These are phyloP conservation scores for Antheraea assamensis DNA, from an alignment of 2,888 invertebrate genomes.

Conservation along the genomic window DNA sequence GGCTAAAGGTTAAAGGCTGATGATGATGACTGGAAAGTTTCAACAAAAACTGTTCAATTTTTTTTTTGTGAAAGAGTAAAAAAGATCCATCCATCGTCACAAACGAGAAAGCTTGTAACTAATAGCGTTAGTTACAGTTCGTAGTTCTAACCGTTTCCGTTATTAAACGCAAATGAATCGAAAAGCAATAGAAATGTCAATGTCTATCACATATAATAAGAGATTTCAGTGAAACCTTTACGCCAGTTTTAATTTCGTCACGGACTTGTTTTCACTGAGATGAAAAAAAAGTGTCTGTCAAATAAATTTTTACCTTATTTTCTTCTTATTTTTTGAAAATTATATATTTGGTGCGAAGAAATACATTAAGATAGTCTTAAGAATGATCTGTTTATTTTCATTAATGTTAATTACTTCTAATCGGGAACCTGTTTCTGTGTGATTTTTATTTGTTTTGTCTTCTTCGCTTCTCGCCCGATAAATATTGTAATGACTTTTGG, in stretches of 20 bases:
- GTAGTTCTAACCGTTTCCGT: not conserved
- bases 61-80: no score
- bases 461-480: not conserved
- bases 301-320: slow-evolving; percentile 26
- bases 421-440: not conserved
- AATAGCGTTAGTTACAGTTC: no score
- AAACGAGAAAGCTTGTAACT: no score
- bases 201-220: slow-evolving; percentile 22
- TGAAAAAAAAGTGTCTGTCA: slow-evolving; percentile 24
- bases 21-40: no score
- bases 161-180: not conserved
- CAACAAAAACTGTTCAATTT: no score
- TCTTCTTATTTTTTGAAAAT: slow-evolving; percentile 15
- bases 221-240: slow-evolving; percentile 21
- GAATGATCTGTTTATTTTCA: not conserved
- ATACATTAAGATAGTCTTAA: not conserved
- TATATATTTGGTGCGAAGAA: slow-evolving; percentile 14
- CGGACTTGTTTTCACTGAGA: slow-evolving; percentile 28
- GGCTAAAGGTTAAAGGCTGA: no score
- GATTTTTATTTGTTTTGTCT: not conserved
- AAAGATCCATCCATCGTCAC: no score
- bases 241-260: slow-evolving; percentile 38
- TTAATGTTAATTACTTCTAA: not conserved
- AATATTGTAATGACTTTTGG: no score
- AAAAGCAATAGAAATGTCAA: not conserved